Evolutionary conservation across 2,797 vertebrate species (phyloP), one percentile per base, ranked within the genome.

Genomic region (Tapera naevia): DNA sequence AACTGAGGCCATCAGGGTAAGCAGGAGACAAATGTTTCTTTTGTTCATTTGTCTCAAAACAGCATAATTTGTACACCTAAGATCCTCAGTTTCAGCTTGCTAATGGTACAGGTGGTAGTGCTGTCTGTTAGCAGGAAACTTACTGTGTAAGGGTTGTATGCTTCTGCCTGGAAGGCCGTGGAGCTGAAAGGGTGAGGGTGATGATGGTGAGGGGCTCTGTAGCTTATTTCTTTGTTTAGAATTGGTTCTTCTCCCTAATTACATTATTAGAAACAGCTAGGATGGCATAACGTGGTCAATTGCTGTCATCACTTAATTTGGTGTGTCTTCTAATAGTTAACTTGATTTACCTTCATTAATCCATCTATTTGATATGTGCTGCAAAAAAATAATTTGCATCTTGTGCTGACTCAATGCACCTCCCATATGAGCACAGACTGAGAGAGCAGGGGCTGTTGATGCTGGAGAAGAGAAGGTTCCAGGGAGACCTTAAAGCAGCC

Each of bases 1-100:
- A 76, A 98, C 99, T 5, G 99, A 99, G 97, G 99, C 99, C 48
- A 98, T 99, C 88, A 98, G 98, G 98, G 99, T 99, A 87, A 95
- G 97, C 91, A 51, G 54, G 57, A 73, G 33, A 53, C 25, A n/a
- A 54, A 43, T 5, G n/a, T 25, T 50, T 9, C 2, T 64, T 57
- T 84, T 79, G 17, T 70, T 80, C 56, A 13, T 56, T 75, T 80
- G 23, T 57, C 0, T 0, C 83, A 69, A 51, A 86, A 67, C 54
- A 73, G 54, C 56, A 22, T 41, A 9, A 3, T 32, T 32, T 41
- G 4, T 27, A 11, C 3, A 2, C n/a, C 60, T 86, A 21, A 53
- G 70, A 12, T 39, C 43, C 35, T 2, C 6, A 0, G 1, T 74
- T 70, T n/a, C 62, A 75, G n/a, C 66, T 75, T 62, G 48, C 35